These are phyloP conservation scores for Stomorhina lunata DNA, from an alignment of 2,888 invertebrate species.

Conservation along the genomic window DNA sequence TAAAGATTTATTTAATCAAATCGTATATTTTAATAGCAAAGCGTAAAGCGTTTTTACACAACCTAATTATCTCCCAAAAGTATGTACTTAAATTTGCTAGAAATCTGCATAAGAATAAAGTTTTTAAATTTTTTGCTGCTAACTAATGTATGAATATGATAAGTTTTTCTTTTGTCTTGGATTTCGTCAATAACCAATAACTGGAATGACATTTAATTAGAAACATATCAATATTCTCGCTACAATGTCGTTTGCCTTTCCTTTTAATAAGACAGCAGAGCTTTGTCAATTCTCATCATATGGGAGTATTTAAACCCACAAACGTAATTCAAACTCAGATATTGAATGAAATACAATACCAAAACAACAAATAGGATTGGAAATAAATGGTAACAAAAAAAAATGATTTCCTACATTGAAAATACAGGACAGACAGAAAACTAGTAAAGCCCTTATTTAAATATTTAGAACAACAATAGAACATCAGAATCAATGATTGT, in stretches of 20 bases:
- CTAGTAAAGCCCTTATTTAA: slow-evolving; percentile 1
- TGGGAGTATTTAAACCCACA: not conserved
- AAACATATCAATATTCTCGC: not conserved
- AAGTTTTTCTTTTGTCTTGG: no score
- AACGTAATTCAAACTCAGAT: slow-evolving; percentile 4
- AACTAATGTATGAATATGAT: no score
- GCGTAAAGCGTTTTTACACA: no score
- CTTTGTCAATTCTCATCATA: not conserved
- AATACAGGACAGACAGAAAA: not conserved
- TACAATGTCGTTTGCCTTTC: slow-evolving; percentile 1
- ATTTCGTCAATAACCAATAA: no score
- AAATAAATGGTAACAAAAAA: not conserved
- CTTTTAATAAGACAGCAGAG: slow-evolving; percentile 23
- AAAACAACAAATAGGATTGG: not conserved
- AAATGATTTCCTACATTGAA: not conserved
- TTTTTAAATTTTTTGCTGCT: no score
- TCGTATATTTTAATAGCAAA: no score
- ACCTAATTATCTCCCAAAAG: no score
- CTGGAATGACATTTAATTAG: slow-evolving; percentile 44
- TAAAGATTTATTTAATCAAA: no score
- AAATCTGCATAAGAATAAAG: no score
- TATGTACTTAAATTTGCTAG: no score
- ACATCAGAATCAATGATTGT: not conserved
- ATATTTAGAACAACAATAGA: not conserved
- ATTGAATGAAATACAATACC: not conserved